Conservation (phyloP, 2,888 invertebrate species). For the Zeuzera pyrina region DNA sequence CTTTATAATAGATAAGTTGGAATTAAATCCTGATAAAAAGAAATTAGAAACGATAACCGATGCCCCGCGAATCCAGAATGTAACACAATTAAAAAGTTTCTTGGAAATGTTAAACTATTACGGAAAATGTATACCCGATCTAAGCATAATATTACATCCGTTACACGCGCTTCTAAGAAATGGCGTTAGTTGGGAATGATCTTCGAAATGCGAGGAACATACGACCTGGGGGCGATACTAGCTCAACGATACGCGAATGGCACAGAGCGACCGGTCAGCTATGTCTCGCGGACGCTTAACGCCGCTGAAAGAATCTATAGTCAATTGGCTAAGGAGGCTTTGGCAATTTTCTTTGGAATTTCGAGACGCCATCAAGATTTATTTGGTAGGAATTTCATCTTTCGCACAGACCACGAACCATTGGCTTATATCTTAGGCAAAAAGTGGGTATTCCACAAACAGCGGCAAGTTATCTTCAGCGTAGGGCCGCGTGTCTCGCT, state of each 20-base stretch:
- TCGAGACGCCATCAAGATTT: conserved; percentile 19
- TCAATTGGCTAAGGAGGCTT: conserved; percentile 22
- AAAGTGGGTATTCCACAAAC: too few relatives aligned
- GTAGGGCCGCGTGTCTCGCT: too few relatives aligned
- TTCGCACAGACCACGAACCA: conserved; percentile 40
- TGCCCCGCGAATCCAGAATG: too few relatives aligned
- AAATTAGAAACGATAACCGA: too few relatives aligned
- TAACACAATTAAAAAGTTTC: conserved; percentile 14
- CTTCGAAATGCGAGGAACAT: conserved; percentile 13
- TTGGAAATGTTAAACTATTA: conserved; percentile 20
- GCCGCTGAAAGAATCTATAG: conserved; percentile 19
- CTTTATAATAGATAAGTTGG: too few relatives aligned
- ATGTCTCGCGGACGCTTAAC: conserved; percentile 17
- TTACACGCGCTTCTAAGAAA: too few relatives aligned
- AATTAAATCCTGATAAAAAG: too few relatives aligned
- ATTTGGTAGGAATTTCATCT: conserved; percentile 19
- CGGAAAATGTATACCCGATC: conserved; percentile 14
- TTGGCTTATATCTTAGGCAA: conserved; percentile 30
- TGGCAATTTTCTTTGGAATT: too few relatives aligned
- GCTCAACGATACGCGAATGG: conserved; percentile 14
- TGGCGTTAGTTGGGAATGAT: too few relatives aligned
- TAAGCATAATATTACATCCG: conserved; percentile 11
- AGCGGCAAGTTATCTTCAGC: too few relatives aligned
- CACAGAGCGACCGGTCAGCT: conserved; percentile 19
- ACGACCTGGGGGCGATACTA: conserved; percentile 16